Evolutionary conservation across 2,797 vertebrate species (phyloP), one percentile per base, ranked within the genome.

Genomic region (Protosalanx chinensis): DNA sequence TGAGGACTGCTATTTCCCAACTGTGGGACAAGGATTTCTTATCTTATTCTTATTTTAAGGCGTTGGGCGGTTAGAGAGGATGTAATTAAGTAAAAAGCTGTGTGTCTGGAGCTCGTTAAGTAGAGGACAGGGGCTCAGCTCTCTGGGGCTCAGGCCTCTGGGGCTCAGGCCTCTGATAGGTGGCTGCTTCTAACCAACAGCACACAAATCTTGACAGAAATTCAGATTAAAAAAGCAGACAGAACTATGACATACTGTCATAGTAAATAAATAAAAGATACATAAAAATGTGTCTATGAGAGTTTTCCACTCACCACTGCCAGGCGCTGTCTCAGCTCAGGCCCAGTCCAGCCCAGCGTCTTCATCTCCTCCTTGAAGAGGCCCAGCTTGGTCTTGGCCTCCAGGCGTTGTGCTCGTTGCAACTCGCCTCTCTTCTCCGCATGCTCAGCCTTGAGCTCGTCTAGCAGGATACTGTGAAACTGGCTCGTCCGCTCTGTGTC

Each of bases 401-500:
- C 71, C 0, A 72, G 57, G 0, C 90, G 86, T 51, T 91, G 89
- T 29, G 72, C 62, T 20, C 86, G 88, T 65, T 88, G 87, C 20
- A 89, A 75, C 41, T 83, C 85, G 0, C 71, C 37, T 69, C 81
- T 67, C 62, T 91, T 89, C 72, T 91, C 88, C 0, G 59, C 69
- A 49, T 91, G 88, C 64, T 78, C 83, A 8, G 71, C 72, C 74
- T 80, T 84, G 77, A 88, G 76, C 10, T 91, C 89, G 16, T 92
- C 92, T 37, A 89, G 53, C 23, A 90, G 64, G 60, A 81, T 32
- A 68, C 85, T 82, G 53, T 93, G 91, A 74, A 89, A 91, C 27
- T 88, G 88, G 18, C 76, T 79, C n/a, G 87, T 86, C 15, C 90
- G 78, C 51, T 91, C 92, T 1, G 60, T 86, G 57, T 93, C 92